These are phyloP conservation scores for Australoheros facetus DNA, from an alignment of 2,797 vertebrate genomes.

Conservation along the genomic window DNA sequence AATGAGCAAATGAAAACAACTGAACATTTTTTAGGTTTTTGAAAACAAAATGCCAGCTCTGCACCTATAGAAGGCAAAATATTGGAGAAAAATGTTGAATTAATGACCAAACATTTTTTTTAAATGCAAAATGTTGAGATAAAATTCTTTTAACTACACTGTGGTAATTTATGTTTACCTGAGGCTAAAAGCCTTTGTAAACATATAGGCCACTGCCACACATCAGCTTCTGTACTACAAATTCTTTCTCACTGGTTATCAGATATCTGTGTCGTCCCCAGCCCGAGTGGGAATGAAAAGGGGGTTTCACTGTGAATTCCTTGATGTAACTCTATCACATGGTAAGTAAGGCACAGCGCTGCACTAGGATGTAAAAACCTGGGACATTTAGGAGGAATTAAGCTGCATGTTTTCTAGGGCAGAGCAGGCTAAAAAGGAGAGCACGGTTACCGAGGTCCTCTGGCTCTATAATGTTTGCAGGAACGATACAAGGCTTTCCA, in stretches of 20 bases:
- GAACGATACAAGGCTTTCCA: conserved; percentile 50
- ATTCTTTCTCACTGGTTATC: conserved; percentile 79
- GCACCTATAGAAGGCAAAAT: conserved; percentile 2
- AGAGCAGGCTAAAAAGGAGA: conserved; percentile 64
- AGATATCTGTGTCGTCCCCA: conserved; percentile 73
- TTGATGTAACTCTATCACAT: conserved; percentile 79
- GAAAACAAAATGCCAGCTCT: not conserved
- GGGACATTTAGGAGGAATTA: conserved; percentile 81
- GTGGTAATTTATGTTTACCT: conserved; percentile 13
- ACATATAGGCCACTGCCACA: conserved; percentile 70
- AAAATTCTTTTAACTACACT: not conserved
- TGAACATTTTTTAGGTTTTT: not conserved
- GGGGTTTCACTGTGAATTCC: conserved; percentile 80
- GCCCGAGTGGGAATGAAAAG: conserved; percentile 76
- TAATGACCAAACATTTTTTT: not conserved
- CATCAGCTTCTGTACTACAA: conserved; percentile 75
- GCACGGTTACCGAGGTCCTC: conserved; percentile 64
- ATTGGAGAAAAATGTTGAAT: not conserved
- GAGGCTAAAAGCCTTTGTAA: conserved; percentile 54
- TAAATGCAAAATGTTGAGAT: not conserved
- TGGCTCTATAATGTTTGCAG: conserved; percentile 56
- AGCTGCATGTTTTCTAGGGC: conserved; percentile 67
- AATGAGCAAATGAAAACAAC: not conserved
- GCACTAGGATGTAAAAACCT: conserved; percentile 75
- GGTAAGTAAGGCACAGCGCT: conserved; percentile 74